phyloP scores from a whole-genome alignment of 37 sponge, comb jelly and placozoan genomes.

The Corticium candelabrum region DNA sequence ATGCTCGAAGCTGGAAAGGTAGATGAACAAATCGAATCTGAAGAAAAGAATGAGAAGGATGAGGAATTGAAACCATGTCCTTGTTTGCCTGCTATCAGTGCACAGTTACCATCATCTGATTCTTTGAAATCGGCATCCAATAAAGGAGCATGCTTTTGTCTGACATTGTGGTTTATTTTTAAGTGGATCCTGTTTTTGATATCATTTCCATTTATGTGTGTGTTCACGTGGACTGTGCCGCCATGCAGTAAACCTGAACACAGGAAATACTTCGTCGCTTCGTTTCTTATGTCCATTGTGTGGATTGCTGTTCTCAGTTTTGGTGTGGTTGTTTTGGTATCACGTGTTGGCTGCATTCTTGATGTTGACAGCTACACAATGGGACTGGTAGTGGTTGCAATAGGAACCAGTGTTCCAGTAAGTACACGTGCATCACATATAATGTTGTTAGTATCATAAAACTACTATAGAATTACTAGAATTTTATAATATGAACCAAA shows the following conservation, averaged over 20 bases:
- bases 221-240: constrained; percentile 80
- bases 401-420: constrained; percentile 81
- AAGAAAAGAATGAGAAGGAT: constrained; percentile 3
- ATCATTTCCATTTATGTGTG: constrained; percentile 62
- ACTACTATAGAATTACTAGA: too few species aligned
- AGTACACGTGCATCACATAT: neutral
- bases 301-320: constrained; percentile 76
- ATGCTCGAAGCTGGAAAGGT: too few species aligned
- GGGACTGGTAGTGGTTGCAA: constrained; percentile 76
- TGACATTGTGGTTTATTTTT: constrained; percentile 23
- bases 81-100: constrained; percentile 39
- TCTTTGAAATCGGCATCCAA: constrained; percentile 13
- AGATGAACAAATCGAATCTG: too few species aligned
- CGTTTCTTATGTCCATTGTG: constrained; percentile 57
- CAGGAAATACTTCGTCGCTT: constrained; percentile 45
- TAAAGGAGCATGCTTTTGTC: constrained; percentile 21
- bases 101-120: constrained; percentile 39
- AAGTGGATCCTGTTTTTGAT: constrained; percentile 54
- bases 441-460: neutral
- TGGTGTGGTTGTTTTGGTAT: constrained; percentile 54
- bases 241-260: constrained; percentile 42
- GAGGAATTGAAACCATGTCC: constrained; percentile 1
- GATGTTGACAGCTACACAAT: constrained; percentile 51
- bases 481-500: too few species aligned
- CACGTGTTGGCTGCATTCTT: constrained; percentile 60